phyloP scores from a whole-genome alignment of 2,797 vertebrate species.

The Botia kubotai region DNA sequence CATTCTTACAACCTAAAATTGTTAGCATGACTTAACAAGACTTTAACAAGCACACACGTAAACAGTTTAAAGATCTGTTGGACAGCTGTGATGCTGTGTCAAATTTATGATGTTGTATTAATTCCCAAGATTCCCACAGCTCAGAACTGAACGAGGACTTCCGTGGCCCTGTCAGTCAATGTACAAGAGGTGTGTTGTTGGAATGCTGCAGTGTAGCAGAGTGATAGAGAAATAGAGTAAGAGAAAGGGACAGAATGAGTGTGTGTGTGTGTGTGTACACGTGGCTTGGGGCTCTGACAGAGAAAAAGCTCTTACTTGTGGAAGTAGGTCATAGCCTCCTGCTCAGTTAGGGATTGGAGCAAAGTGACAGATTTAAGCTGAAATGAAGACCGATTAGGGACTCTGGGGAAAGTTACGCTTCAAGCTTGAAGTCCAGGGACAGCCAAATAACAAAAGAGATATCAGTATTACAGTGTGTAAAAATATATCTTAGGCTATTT shows the following conservation, averaged over 20 bases:
- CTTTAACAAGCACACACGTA: neutral
- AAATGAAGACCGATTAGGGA: slow-evolving; percentile 65
- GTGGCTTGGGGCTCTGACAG: slow-evolving; percentile 64
- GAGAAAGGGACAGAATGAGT: neutral
- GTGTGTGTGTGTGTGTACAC: slow-evolving; percentile 13
- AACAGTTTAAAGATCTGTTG: neutral
- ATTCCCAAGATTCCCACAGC: neutral
- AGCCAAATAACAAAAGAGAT: neutral
- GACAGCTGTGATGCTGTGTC: neutral
- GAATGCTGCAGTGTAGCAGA: neutral
- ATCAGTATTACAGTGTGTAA: neutral
- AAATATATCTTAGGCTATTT: neutral
- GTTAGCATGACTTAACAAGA: too few relatives aligned
- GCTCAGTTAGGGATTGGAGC: slow-evolving; percentile 63
- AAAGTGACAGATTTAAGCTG: slow-evolving; percentile 69
- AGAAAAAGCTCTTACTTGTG: slow-evolving; percentile 79
- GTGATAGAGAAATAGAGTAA: neutral
- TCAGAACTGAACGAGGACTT: neutral
- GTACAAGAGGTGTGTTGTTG: neutral
- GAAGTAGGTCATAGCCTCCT: slow-evolving; percentile 80
- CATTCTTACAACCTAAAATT: too few relatives aligned
- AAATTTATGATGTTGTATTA: neutral
- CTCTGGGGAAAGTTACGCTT: slow-evolving; percentile 30
- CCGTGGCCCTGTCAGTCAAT: neutral
- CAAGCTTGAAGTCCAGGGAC: neutral